phyloP scores from a whole-genome alignment of 2,888 invertebrate species.

The Lapara coniferarum region DNA sequence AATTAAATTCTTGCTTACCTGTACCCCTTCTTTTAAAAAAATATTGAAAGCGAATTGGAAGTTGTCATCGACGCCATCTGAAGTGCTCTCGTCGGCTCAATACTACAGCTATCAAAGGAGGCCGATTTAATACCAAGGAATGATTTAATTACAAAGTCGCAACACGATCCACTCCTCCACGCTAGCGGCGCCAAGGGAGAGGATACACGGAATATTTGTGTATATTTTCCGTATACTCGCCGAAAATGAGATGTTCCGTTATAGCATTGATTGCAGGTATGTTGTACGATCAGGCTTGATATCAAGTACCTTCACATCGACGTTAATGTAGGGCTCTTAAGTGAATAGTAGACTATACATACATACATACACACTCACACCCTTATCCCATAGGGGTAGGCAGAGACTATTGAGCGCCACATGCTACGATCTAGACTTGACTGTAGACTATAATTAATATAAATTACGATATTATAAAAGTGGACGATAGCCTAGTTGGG shows the following conservation, averaged over 20 bases:
- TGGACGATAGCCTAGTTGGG: too few species aligned
- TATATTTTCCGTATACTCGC: neutral
- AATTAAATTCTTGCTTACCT: conserved; percentile 36
- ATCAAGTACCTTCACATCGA: too few species aligned
- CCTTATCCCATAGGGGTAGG: too few species aligned
- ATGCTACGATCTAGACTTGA: too few species aligned
- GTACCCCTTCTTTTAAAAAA: conserved; percentile 56
- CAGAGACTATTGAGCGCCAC: too few species aligned
- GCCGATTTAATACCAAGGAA: conserved; percentile 69
- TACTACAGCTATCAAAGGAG: conserved; percentile 62
- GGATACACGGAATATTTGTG: conserved; percentile 22
- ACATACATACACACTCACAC: too few species aligned
- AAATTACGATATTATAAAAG: too few species aligned
- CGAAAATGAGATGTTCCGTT: neutral
- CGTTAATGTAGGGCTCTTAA: too few species aligned
- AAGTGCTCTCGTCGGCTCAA: conserved; percentile 62
- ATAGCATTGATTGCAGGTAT: too few species aligned
- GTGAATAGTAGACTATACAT: too few species aligned
- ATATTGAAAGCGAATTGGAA: conserved; percentile 53
- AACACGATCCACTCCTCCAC: conserved; percentile 59
- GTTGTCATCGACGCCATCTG: conserved; percentile 50
- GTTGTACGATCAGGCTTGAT: too few species aligned
- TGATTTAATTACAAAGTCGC: conserved; percentile 74
- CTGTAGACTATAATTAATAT: too few species aligned
- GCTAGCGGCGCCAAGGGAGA: conserved; percentile 34